Evolutionary conservation across 2,797 vertebrate species (phyloP), one percentile per base, ranked within the genome.

Genomic region (Xerus rutilus): DNA sequence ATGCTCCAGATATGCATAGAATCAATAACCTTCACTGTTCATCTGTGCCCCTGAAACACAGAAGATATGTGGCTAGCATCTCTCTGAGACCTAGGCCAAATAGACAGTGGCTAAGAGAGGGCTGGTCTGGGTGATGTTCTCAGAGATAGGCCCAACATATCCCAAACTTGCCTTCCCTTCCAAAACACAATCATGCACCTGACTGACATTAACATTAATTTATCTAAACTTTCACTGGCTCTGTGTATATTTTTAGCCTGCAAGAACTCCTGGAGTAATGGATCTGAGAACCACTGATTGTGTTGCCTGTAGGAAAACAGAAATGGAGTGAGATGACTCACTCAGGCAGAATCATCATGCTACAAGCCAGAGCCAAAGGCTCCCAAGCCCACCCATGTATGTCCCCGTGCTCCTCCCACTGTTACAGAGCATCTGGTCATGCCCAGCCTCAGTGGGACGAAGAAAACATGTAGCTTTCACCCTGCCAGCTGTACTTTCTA

Each of bases 251-350:
- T 52, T 92, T 62, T 25, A 95, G 82, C 10, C 72, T 85, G 12
- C 52, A 70, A 81, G 49, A 91, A 84, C n/a, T 95, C 74, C 45
- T 91, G 14, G 15, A 49, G 39, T 94, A 93, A 94, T 85, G 64
- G 62, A 91, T 69, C 94, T 73, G 28, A 93, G 62, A 86, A 88
- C 6, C 32, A n/a, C 52, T 74, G 57, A 83, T 45, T 65, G 12
- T 52, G 47, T 59, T 62, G 7, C 79, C 62, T 86, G 25, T 52
- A 86, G 87, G 77, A 94, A 96, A 94, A 89, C 15, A 94, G 76
- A 96, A 95, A 94, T n/a, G 35, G 32, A 82, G 43, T 86, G 59
- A 93, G 74, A 89, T 86, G 82, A 93, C 82, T 91, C 69, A 89
- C 39, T 84, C 64, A 74, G 64, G 69, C 92, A 96, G 47, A 96